Evolutionary conservation across 2,113 vertebrate species (phyloP), one percentile per base, ranked within the genome.

Genomic region (Polyodon spathula): DNA sequence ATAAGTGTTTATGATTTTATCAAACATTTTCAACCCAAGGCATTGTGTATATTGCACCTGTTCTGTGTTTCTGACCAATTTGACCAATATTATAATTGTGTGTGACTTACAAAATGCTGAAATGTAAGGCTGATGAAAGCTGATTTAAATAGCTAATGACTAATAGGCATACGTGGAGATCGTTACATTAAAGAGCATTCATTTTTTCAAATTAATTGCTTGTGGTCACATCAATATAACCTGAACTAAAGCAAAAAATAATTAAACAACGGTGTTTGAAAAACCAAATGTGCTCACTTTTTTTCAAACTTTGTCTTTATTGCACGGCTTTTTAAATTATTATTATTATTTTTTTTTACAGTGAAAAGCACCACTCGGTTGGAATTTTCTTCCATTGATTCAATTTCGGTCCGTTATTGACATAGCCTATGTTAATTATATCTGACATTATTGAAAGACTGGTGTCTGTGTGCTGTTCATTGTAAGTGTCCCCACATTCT

Each of bases 1-100:
- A n/a, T 50, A 50, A 50, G 46, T 50, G 46, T 50, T 50, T 50
- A 50, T 50, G 46, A 50, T 50, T 50, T 50, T 50, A 50, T 50
- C 46, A 50, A 50, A 50, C 46, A 50, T n/a, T 50, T 50, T 50
- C n/a, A 14, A 12, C n/a, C 46, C 4, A 50, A 50, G 46, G 46
- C 11, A 50, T 50, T 50, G 46, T 50, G 11, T 50, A 10, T 50
- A 4, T n/a, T n/a, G n/a, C n/a, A 8, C 10, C 46, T 50, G n/a
- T 14, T 50, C n/a, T 50, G 10, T 50, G 46, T 10, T 10, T 50
- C 46, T 50, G 11, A 50, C 46, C 1, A 50, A 50, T 50, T 12
- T 50, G 11, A 50, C 10, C 46, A 50, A n/a, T 4, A 12, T 50
- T 50, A 14, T 50, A 50, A 50, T 50, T 50, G 46, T 50, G 46